A percentile compares a stretch with the other conserved stretches of the same genome.
These are phyloP conservation scores for Aspidoscelis tigris DNA, from an alignment of 2,113 vertebrate species.

Conservation along the genomic window DNA sequence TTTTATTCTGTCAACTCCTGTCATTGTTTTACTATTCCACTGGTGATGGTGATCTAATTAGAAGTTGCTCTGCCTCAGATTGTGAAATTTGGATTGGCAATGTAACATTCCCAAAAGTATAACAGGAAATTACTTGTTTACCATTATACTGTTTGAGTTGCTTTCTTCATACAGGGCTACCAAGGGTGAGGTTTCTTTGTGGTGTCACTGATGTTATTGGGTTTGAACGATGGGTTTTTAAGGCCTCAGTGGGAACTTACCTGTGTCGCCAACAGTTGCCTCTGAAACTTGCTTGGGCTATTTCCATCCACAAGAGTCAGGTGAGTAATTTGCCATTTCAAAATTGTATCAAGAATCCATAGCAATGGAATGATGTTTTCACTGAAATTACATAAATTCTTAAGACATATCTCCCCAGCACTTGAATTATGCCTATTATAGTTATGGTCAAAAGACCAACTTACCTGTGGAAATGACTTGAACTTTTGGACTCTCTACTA, in stretches of 20 bases:
- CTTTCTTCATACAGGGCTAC: slow-evolving; percentile 75
- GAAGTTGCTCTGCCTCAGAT: background rate
- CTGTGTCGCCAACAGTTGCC: slow-evolving; percentile 92
- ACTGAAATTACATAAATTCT: too few relatives aligned
- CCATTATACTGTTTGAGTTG: background rate
- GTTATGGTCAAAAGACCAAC: too few relatives aligned
- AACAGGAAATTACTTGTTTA: background rate
- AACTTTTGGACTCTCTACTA: too few relatives aligned
- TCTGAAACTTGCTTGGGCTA: slow-evolving; percentile 95
- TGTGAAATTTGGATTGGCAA: too few relatives aligned
- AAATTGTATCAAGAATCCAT: background rate
- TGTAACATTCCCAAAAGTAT: background rate
- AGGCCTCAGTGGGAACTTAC: slow-evolving; percentile 81
- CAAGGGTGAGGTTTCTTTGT: slow-evolving; percentile 89
- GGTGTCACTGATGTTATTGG: slow-evolving; percentile 85
- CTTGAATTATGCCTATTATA: too few relatives aligned
- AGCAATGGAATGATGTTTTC: too few relatives aligned
- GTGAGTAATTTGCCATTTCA: slow-evolving; percentile 69
- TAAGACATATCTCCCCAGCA: too few relatives aligned
- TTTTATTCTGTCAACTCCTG: background rate
- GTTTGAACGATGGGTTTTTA: slow-evolving; percentile 88
- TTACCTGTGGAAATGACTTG: too few relatives aligned
- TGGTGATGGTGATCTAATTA: background rate
- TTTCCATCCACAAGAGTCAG: slow-evolving; percentile 99
- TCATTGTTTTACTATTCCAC: background rate